Percentiles rank a stretch among this genome's conserved stretches.
These are phyloP conservation scores for Meta bourneti DNA, from an alignment of 2,888 invertebrate genomes.

Conservation along the genomic window DNA sequence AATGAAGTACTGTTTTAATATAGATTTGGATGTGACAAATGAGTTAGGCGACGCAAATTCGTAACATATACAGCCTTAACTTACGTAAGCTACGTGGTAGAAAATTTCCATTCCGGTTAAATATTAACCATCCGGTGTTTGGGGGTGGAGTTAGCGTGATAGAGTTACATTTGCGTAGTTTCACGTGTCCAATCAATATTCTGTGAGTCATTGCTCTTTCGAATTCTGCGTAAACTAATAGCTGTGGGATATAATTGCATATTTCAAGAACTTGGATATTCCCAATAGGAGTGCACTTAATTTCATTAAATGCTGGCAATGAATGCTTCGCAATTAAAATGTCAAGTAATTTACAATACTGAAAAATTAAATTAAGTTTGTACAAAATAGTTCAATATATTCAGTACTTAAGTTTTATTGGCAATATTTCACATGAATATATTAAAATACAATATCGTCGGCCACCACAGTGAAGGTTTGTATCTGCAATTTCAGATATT, in stretches of 20 bases:
- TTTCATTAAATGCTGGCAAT: background rate
- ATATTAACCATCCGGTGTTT: background rate
- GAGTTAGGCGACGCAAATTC: no score
- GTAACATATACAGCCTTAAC: no score
- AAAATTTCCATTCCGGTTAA: background rate
- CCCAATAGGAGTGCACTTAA: no score
- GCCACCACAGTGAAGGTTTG: no score
- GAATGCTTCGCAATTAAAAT: background rate
- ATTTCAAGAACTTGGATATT: background rate
- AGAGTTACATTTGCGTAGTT: background rate
- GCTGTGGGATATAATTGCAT: background rate
- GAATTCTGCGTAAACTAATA: background rate
- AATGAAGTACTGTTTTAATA: no score
- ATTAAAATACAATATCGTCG: no score
- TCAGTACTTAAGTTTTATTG: no score
- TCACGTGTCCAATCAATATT: background rate
- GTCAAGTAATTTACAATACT: background rate
- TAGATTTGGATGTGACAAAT: no score
- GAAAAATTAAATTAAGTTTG: background rate
- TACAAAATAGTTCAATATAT: background rate
- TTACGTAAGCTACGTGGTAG: background rate
- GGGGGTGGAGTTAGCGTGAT: background rate
- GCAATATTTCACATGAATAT: no score
- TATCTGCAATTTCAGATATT: no score
- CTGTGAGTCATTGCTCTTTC: background rate